Conservation (phyloP, 2,797 vertebrate species). For the Epinephelus awoara region DNA sequence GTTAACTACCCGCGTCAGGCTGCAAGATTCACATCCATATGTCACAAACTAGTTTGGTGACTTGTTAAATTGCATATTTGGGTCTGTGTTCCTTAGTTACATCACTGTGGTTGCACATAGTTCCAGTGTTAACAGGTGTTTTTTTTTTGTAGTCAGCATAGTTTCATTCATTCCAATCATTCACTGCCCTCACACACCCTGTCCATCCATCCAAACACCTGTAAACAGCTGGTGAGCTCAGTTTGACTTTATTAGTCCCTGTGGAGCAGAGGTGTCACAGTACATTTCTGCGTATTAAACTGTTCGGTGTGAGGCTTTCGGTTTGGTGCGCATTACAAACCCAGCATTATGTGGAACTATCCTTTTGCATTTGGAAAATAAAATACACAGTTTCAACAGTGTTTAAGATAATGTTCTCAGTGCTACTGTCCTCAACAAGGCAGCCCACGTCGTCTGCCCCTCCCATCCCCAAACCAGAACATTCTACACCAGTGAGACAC, state of each 20-base stretch:
- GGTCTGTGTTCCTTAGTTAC: not conserved
- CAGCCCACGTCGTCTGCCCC: too few relatives aligned
- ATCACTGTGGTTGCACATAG: not conserved
- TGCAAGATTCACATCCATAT: not conserved
- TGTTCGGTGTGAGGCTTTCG: too few relatives aligned
- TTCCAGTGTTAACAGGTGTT: not conserved
- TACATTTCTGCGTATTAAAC: too few relatives aligned
- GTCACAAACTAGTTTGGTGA: constrained; percentile 44
- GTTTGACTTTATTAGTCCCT: not conserved
- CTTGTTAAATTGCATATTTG: constrained; percentile 16
- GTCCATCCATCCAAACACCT: constrained; percentile 9
- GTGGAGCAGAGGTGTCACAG: too few relatives aligned
- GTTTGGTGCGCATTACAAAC: too few relatives aligned
- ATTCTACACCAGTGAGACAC: too few relatives aligned
- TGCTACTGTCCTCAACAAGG: too few relatives aligned
- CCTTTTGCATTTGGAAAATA: too few relatives aligned
- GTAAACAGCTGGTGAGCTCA: not conserved
- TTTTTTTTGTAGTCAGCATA: constrained; percentile 6
- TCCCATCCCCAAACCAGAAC: too few relatives aligned
- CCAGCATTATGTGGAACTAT: too few relatives aligned
- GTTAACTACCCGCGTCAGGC: not conserved
- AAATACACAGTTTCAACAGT: too few relatives aligned
- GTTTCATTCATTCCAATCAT: constrained; percentile 22
- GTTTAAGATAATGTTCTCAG: too few relatives aligned
- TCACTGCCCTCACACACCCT: constrained; percentile 12